Conservation (phyloP, 30 jellyfish, hydroid and myxozoan genomes). For the Pelagia noctiluca region DNA sequence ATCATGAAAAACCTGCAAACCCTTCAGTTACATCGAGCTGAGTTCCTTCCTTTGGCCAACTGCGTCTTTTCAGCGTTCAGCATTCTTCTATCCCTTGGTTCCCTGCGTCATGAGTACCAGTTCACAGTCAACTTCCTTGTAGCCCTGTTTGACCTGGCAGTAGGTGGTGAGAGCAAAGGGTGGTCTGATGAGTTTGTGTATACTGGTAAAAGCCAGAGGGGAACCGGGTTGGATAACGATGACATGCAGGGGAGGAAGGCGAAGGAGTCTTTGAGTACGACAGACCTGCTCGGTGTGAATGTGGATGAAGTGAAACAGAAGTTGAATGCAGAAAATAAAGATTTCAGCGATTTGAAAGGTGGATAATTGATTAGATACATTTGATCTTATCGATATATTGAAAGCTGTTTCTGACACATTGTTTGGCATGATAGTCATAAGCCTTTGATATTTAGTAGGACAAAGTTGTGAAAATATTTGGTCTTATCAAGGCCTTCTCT, state of each 20-base stretch:
- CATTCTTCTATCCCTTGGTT: constrained; percentile 34
- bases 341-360: constrained; percentile 31
- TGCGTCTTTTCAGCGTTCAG: constrained; percentile 43
- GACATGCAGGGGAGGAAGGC: constrained; percentile 9
- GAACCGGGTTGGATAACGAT: not conserved
- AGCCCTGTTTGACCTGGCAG: constrained; percentile 52
- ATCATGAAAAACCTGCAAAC: constrained; percentile 35
- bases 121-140: constrained; percentile 37
- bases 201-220: not conserved
- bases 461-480: no score
- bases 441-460: no score
- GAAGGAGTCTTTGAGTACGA: constrained; percentile 9
- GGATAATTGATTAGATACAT: not conserved
- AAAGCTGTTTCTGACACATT: no score
- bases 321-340: constrained; percentile 41
- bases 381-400: no score
- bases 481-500: no score
- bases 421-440: no score
- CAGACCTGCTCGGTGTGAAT: constrained; percentile 66
- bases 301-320: constrained; percentile 32
- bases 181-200: not conserved
- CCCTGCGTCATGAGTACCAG: constrained; percentile 54
- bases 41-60: constrained; percentile 44
- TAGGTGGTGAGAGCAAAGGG: constrained; percentile 8
- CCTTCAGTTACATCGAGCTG: constrained; percentile 40